A percentile compares a stretch with the other conserved stretches of the same genome.
phyloP scores from a whole-genome alignment of 1,140 invertebrate genomes.

The Zaprionus ghesquierei region DNA sequence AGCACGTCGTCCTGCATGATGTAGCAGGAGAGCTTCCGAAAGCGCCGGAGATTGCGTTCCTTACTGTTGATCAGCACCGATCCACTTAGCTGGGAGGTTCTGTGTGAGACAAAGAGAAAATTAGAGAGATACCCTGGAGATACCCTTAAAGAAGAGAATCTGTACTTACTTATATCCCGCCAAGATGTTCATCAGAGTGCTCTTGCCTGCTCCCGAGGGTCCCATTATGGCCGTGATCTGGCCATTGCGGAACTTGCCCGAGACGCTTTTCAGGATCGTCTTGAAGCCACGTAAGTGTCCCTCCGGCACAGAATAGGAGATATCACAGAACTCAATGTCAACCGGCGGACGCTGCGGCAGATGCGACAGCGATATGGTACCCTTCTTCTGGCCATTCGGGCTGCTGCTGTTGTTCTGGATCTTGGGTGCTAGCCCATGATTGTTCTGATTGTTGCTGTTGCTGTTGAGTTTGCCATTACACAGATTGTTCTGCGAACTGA shows the following conservation, averaged over 20 bases:
- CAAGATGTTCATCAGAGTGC: conserved; percentile 94
- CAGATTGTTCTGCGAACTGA: conserved; percentile 87
- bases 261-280: conserved; percentile 92
- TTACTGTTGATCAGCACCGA: conserved; percentile 93
- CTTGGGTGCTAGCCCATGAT: conserved; percentile 84
- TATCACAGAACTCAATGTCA: conserved; percentile 92
- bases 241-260: conserved; percentile 90
- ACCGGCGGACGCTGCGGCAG: conserved; percentile 92
- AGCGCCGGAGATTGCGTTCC: conserved; percentile 91
- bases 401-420: conserved; percentile 86
- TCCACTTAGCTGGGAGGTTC: conserved; percentile 89
- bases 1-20: conserved; percentile 98
- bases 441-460: conserved; percentile 37
- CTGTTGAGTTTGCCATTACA: conserved; percentile 87
- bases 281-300: conserved; percentile 91
- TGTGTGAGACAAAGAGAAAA: conserved; percentile 76
- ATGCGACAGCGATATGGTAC: conserved; percentile 87
- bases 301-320: conserved; percentile 93
- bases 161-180: conserved; percentile 93
- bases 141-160: not conserved
- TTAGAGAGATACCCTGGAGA: not conserved
- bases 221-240: conserved; percentile 96
- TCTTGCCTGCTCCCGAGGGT: conserved; percentile 96
- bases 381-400: conserved; percentile 85
- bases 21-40: conserved; percentile 96